Percentiles rank a stretch among this genome's conserved stretches.
phyloP scores from a whole-genome alignment of 1,140 invertebrate genomes.

The Trissolcus basalis region DNA sequence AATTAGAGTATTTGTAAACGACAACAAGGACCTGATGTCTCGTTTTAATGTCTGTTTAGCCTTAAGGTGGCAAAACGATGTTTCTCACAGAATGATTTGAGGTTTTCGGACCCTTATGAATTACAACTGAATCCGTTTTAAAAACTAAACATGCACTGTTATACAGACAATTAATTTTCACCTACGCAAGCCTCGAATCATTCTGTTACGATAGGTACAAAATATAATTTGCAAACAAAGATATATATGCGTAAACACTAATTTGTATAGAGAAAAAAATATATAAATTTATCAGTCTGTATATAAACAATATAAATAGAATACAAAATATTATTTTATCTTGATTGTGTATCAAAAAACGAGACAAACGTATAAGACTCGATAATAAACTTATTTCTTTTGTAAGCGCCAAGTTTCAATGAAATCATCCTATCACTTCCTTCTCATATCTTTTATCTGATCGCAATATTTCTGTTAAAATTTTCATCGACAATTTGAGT shows the following conservation, averaged over 20 bases:
- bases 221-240: constrained; percentile 41
- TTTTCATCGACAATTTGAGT: too few species aligned
- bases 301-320: constrained; percentile 63
- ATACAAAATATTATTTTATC: constrained; percentile 63
- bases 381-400: constrained; percentile 70
- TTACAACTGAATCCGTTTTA: not conserved
- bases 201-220: constrained; percentile 60
- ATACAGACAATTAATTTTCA: not conserved
- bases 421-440: too few species aligned
- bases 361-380: constrained; percentile 65
- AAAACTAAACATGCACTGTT: not conserved
- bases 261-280: too few species aligned
- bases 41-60: constrained; percentile 2
- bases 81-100: constrained; percentile 37
- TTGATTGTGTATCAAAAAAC: constrained; percentile 56
- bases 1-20: too few species aligned
- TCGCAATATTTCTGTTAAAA: too few species aligned
- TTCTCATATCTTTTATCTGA: too few species aligned
- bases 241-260: constrained; percentile 56
- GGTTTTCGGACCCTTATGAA: too few species aligned
- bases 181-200: constrained; percentile 59
- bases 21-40: not conserved
- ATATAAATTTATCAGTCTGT: constrained; percentile 54
- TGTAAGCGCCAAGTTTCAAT: constrained; percentile 14
- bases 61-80: constrained; percentile 24